Evolutionary conservation across 2,888 invertebrate species (phyloP).

Genomic region (Leptinotarsa tumamoca): DNA sequence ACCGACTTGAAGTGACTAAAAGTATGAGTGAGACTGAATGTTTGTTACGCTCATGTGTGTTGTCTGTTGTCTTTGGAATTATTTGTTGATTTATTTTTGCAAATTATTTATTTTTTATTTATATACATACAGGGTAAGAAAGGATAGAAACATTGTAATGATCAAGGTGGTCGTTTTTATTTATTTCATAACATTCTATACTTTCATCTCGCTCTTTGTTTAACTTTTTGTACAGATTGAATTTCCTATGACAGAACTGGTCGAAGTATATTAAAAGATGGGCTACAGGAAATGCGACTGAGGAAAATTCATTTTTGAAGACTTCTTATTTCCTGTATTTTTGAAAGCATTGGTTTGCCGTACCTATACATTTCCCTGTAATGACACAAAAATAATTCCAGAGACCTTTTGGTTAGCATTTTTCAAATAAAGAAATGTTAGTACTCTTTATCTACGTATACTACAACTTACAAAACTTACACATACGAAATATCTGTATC

Average conservation of each 20-base stretch:
- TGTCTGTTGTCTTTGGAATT: conserved; percentile 50
- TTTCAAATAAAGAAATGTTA: conserved; percentile 46
- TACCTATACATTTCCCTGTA: conserved; percentile 38
- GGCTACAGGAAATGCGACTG: conserved; percentile 14
- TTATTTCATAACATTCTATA: conserved; percentile 17
- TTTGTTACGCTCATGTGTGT: conserved; percentile 43
- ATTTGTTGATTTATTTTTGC: conserved; percentile 37
- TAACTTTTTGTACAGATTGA: conserved; percentile 8
- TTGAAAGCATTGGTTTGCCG: conserved; percentile 34
- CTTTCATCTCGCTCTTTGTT: conserved; percentile 4
- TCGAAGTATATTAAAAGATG: conserved; percentile 25
- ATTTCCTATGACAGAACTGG: conserved; percentile 26
- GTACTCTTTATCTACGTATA: conserved; percentile 54
- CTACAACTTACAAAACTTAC: conserved; percentile 58
- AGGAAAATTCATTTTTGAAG: background rate
- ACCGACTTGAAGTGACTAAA: conserved; percentile 48
- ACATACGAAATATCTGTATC: conserved; percentile 43
- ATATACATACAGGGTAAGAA: conserved; percentile 33
- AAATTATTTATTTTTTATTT: conserved; percentile 47
- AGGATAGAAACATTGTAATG: conserved; percentile 10
- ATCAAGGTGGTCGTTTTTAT: conserved; percentile 8
- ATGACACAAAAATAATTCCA: conserved; percentile 41
- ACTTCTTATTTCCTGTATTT: conserved; percentile 13
- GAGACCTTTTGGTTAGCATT: conserved; percentile 45
- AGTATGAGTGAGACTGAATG: conserved; percentile 50